phyloP scores from a whole-genome alignment of 2,888 invertebrate genomes.

The Drosophila ezoana region DNA sequence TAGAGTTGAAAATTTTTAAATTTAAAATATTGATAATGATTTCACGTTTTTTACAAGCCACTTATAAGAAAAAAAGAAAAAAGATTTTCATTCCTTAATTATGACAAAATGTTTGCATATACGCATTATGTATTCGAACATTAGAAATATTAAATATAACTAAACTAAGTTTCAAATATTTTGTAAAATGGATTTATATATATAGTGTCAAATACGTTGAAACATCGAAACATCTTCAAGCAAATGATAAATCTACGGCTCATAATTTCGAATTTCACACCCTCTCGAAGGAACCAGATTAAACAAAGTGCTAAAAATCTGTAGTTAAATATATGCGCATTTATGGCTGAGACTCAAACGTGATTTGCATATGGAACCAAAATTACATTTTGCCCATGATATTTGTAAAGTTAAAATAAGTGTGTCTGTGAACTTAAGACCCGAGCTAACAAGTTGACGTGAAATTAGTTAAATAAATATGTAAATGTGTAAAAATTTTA shows the following conservation, averaged over 20 bases:
- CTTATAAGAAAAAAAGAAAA: no score
- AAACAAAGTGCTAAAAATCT: neutral
- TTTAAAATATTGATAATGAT: no score
- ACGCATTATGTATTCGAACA: no score
- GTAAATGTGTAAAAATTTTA: neutral
- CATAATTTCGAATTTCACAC: neutral
- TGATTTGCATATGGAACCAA: slow-evolving; percentile 3
- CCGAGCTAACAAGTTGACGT: slow-evolving; percentile 4
- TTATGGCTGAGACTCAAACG: neutral
- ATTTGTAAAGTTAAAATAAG: slow-evolving; percentile 5
- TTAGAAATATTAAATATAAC: no score
- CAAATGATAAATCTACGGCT: neutral
- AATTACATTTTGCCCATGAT: neutral
- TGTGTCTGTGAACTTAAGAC: neutral
- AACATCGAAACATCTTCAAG: neutral
- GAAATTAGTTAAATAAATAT: slow-evolving; percentile 6
- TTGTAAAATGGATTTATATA: no score
- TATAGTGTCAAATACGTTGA: no score
- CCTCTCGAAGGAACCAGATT: neutral
- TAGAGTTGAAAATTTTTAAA: no score
- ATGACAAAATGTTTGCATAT: no score
- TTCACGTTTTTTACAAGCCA: no score
- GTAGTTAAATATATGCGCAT: neutral
- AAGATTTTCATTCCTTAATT: no score
- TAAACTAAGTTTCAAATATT: no score